Evolutionary conservation across 2,113 vertebrate species (phyloP).

Genomic region (Indri indri): DNA sequence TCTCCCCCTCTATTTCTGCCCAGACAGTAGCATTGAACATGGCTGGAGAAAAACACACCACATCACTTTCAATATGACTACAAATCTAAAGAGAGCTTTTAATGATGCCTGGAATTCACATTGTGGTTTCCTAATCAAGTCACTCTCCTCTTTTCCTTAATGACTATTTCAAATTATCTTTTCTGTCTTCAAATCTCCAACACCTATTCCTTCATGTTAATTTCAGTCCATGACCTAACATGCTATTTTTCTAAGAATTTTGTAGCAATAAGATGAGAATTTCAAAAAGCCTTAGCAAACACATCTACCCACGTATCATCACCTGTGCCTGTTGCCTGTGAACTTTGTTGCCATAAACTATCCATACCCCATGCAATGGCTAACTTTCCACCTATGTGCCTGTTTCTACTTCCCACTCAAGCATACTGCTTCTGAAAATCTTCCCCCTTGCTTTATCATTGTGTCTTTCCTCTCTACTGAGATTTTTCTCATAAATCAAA

Average conservation of each 20-base stretch:
- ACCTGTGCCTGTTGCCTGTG: not conserved
- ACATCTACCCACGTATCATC: not conserved
- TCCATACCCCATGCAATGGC: not conserved
- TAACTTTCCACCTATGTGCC: not conserved
- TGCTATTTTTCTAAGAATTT: not conserved
- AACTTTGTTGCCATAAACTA: not conserved
- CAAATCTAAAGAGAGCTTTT: constrained; percentile 7
- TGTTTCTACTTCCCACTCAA: not conserved
- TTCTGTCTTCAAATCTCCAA: not conserved
- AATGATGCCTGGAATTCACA: not conserved
- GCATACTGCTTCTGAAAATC: not conserved
- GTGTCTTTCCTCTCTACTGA: not conserved
- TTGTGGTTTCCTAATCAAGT: not conserved
- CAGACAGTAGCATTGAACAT: not conserved
- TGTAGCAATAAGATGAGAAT: not conserved
- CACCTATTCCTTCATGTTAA: not conserved
- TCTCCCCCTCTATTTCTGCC: not conserved
- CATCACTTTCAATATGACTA: not conserved
- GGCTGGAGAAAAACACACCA: not conserved
- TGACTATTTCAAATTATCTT: not conserved
- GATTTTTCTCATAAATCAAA: not conserved
- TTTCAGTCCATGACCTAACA: not conserved
- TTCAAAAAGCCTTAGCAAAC: not conserved
- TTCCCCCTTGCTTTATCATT: not conserved
- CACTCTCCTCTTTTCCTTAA: not conserved